Percentiles rank a stretch among this genome's conserved stretches.
Evolutionary conservation across 2,113 vertebrate species (phyloP).

Genomic region (Macquaria australasica): DNA sequence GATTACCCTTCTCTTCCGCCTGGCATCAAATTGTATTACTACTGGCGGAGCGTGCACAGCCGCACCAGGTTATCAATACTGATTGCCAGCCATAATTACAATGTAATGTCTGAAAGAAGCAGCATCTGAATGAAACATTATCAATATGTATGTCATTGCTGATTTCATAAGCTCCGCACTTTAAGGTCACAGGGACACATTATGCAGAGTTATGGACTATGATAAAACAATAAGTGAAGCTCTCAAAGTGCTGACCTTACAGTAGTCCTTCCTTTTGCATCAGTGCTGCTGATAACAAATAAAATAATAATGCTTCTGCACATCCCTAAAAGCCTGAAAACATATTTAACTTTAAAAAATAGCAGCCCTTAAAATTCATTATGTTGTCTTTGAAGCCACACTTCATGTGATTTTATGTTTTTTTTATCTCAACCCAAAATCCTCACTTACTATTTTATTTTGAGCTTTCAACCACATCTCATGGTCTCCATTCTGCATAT

Average conservation of each 20-base stretch:
- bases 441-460: background rate
- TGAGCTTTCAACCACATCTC: background rate
- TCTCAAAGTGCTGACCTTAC: slow-evolving; percentile 38
- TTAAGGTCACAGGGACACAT: slow-evolving; percentile 62
- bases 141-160: slow-evolving; percentile 71
- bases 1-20: slow-evolving; percentile 58
- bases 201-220: slow-evolving; percentile 60
- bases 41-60: slow-evolving; percentile 22
- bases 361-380: background rate
- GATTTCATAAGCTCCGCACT: slow-evolving; percentile 63
- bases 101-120: slow-evolving; percentile 62
- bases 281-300: background rate
- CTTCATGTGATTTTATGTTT: background rate
- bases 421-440: background rate
- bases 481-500: background rate
- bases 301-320: background rate
- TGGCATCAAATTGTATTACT: slow-evolving; percentile 66
- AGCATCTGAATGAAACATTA: slow-evolving; percentile 66
- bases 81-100: slow-evolving; percentile 58
- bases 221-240: slow-evolving; percentile 43
- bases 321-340: no score
- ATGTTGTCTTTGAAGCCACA: background rate
- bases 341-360: no score
- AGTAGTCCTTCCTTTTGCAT: background rate
- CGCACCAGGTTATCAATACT: slow-evolving; percentile 64